Conservation (phyloP, 1,140 invertebrate species). For the Diachasmimorpha longicaudata region DNA sequence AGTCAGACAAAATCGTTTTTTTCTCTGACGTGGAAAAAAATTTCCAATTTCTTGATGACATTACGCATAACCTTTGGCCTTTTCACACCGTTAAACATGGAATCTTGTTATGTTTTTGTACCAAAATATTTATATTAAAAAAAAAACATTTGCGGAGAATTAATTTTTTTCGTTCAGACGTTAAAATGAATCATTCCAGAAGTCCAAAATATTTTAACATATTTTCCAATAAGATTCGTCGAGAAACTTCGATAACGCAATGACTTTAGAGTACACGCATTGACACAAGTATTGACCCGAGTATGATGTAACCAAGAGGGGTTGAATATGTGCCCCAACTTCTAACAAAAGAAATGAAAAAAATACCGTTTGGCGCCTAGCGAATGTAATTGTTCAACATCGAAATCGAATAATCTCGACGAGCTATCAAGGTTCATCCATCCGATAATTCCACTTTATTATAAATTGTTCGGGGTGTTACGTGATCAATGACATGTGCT, state of each 20-base stretch:
- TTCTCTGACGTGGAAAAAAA: too few relatives aligned
- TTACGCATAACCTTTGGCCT: too few relatives aligned
- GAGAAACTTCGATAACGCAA: not conserved
- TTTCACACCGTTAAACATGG: too few relatives aligned
- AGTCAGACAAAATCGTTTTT: too few relatives aligned
- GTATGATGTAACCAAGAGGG: not conserved
- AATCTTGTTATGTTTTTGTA: too few relatives aligned
- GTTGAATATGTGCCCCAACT: not conserved
- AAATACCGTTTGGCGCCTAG: not conserved
- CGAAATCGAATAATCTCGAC: not conserved
- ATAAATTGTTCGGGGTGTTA: not conserved
- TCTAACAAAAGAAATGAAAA: not conserved
- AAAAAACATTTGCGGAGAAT: too few relatives aligned
- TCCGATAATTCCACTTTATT: not conserved
- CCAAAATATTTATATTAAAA: too few relatives aligned
- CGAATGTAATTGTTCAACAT: not conserved
- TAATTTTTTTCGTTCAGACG: too few relatives aligned
- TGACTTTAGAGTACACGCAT: not conserved
- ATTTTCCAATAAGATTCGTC: too few relatives aligned
- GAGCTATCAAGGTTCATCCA: not conserved
- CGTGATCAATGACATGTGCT: not conserved
- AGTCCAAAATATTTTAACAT: too few relatives aligned
- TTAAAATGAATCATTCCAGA: too few relatives aligned
- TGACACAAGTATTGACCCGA: not conserved
- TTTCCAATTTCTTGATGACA: too few relatives aligned